A percentile compares a stretch with the other conserved stretches of the same genome.
Evolutionary conservation across 2,888 invertebrate genomes (phyloP).

Genomic region (Fragum whitleyi): DNA sequence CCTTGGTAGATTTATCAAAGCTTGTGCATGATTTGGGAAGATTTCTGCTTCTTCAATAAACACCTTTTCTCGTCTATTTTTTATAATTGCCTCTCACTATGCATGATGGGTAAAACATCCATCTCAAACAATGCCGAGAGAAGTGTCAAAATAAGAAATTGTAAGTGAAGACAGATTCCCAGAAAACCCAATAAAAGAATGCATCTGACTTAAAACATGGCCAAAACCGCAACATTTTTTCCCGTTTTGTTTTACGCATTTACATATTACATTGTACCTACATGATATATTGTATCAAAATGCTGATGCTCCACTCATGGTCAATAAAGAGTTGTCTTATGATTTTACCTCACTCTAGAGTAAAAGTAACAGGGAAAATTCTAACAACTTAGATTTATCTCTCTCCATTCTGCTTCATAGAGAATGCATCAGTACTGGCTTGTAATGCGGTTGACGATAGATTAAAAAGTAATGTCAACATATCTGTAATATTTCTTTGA

Average conservation of each 20-base stretch:
- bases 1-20: constrained; percentile 44
- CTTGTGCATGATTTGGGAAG: constrained; percentile 53
- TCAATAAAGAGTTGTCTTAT: no score
- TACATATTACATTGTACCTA: no score
- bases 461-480: no score
- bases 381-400: no score
- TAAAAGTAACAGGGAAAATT: no score
- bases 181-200: constrained; percentile 32
- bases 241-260: background rate
- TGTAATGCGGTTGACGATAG: no score
- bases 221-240: background rate
- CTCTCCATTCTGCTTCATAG: no score
- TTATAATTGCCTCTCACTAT: constrained; percentile 61
- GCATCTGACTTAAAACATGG: constrained; percentile 26
- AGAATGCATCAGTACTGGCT: no score
- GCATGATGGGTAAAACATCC: constrained; percentile 51
- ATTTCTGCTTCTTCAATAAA: constrained; percentile 58
- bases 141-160: constrained; percentile 46
- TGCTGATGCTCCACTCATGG: no score
- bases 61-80: constrained; percentile 46
- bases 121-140: constrained; percentile 43
- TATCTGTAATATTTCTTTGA: no score
- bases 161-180: constrained; percentile 41
- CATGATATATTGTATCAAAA: no score
- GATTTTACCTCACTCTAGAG: no score